Evolutionary conservation across 2,888 invertebrate genomes (phyloP).

Genomic region (Thecocarcelia acutangulata): DNA sequence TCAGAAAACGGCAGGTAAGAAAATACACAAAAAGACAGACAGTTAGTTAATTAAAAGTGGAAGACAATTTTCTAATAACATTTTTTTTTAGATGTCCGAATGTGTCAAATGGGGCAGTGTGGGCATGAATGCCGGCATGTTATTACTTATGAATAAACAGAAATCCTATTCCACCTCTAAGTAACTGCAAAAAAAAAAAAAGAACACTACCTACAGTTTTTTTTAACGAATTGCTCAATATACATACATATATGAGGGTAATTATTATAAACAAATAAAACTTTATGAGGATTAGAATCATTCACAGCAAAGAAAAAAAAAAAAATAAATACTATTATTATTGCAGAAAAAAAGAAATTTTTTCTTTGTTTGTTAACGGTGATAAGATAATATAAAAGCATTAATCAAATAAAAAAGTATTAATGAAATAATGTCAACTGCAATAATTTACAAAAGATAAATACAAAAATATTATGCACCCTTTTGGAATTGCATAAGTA

Average conservation of each 20-base stretch:
- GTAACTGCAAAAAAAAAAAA: constrained; percentile 34
- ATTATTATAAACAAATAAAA: constrained; percentile 27
- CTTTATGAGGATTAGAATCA: constrained; percentile 63
- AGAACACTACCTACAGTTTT: neutral
- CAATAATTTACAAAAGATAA: constrained; percentile 7
- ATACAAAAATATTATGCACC: constrained; percentile 7
- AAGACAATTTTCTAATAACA: neutral
- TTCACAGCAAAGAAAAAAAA: constrained; percentile 22
- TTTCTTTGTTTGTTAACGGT: neutral
- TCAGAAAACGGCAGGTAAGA: constrained; percentile 86
- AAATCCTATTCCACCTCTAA: constrained; percentile 76
- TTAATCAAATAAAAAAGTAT: constrained; percentile 32
- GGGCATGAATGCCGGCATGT: constrained; percentile 87
- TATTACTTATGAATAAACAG: constrained; percentile 84
- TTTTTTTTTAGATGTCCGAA: constrained; percentile 85
- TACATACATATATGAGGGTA: constrained; percentile 36
- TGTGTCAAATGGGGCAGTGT: constrained; percentile 87
- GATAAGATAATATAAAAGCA: constrained; percentile 43
- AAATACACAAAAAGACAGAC: neutral
- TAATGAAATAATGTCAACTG: neutral
- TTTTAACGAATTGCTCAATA: constrained; percentile 4
- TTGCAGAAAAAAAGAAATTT: neutral
- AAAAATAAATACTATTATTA: constrained; percentile 3
- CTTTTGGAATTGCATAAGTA: constrained; percentile 15
- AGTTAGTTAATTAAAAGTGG: neutral